Percentiles rank a stretch among this genome's conserved stretches.
Evolutionary conservation across 2,113 vertebrate genomes (phyloP).

Genomic region (Polypterus bichir): DNA sequence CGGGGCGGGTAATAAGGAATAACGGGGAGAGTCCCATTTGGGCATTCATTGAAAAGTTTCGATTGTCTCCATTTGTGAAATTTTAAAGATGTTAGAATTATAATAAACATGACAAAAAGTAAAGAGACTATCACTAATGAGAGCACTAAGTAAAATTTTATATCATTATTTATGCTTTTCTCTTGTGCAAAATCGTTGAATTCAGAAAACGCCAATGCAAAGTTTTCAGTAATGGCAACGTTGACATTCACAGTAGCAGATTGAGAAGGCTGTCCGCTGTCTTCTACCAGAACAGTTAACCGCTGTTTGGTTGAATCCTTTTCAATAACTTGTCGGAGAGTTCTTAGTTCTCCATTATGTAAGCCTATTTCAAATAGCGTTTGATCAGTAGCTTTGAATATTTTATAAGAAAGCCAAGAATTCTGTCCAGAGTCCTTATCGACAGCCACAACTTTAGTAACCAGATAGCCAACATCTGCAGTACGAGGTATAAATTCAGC

Average conservation of each 20-base stretch:
- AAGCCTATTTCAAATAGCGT: conserved; percentile 16
- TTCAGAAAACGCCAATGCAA: too few relatives aligned
- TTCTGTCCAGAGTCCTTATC: conserved; percentile 24
- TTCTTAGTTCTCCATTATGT: conserved; percentile 21
- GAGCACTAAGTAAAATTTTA: conserved; percentile 36
- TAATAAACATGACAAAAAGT: conserved; percentile 46
- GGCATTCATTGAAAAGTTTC: too few relatives aligned
- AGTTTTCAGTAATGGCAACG: too few relatives aligned
- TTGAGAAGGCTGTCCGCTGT: conserved; percentile 26
- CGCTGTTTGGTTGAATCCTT: conserved; percentile 19
- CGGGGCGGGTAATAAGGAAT: too few relatives aligned
- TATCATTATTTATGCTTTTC: conserved; percentile 28
- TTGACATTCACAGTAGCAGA: not conserved
- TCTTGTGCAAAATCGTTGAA: conserved; percentile 11
- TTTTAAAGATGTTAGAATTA: conserved; percentile 34
- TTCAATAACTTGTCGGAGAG: conserved; percentile 14
- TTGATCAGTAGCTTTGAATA: conserved; percentile 5
- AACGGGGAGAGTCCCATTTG: too few relatives aligned
- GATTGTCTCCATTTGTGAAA: conserved; percentile 52
- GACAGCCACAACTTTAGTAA: conserved; percentile 3
- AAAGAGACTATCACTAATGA: too few relatives aligned
- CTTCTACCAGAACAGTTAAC: conserved; percentile 24
- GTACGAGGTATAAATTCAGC: conserved; percentile 35
- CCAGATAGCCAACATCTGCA: not conserved
- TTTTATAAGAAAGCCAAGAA: too few relatives aligned